Percentiles rank a stretch among this genome's conserved stretches.
phyloP scores from a whole-genome alignment of 2,888 invertebrate genomes.

The Erebia epiphron region DNA sequence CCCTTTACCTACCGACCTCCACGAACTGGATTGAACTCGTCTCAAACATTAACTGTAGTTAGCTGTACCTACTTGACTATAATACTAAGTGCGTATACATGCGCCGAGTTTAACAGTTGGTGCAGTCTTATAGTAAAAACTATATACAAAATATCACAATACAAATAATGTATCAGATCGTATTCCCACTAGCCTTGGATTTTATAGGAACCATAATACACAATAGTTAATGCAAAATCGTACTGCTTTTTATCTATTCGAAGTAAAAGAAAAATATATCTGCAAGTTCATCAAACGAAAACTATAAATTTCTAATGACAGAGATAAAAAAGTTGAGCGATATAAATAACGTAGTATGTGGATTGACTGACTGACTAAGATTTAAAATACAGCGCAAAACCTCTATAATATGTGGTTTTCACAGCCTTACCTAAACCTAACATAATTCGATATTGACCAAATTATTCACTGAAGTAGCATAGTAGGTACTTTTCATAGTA shows the following conservation, averaged over 20 bases:
- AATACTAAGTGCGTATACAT: slow-evolving; percentile 29
- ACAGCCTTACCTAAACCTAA: too few species aligned
- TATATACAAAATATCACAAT: slow-evolving; percentile 31
- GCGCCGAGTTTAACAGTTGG: slow-evolving; percentile 30
- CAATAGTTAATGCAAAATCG: slow-evolving; percentile 15
- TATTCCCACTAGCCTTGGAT: slow-evolving; percentile 21
- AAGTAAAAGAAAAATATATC: neutral
- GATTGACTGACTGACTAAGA: too few species aligned
- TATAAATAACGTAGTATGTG: too few species aligned
- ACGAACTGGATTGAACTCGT: slow-evolving; percentile 29
- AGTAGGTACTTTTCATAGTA: too few species aligned
- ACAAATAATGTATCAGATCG: slow-evolving; percentile 16
- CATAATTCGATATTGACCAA: too few species aligned
- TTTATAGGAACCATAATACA: slow-evolving; percentile 7
- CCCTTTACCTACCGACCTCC: slow-evolving; percentile 37
- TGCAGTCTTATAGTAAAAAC: slow-evolving; percentile 22
- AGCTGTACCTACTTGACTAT: slow-evolving; percentile 6
- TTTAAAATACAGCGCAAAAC: too few species aligned
- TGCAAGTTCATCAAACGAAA: neutral
- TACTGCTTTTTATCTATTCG: slow-evolving; percentile 15
- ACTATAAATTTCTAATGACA: neutral
- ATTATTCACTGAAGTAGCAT: too few species aligned
- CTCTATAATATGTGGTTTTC: too few species aligned
- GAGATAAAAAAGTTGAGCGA: neutral
- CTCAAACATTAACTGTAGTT: slow-evolving; percentile 24